Percentiles rank a stretch among this genome's conserved stretches.
Evolutionary conservation across 1,140 invertebrate genomes (phyloP).

Genomic region (Berghia stephanieae): DNA sequence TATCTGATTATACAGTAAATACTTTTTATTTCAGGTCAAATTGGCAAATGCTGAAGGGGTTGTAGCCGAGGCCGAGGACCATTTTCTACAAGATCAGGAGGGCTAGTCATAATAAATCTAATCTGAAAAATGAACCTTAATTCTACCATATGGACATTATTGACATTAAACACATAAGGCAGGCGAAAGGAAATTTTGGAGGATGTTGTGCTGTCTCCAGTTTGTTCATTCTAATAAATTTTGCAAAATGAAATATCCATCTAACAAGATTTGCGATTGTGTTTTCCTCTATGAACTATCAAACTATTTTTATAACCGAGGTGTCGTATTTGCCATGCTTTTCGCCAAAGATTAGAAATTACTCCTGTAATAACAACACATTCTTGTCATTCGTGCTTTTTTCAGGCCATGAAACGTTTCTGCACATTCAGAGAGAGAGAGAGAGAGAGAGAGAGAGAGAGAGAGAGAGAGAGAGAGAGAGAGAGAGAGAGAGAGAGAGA

Average conservation of each 20-base stretch:
- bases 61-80: conserved; percentile 57
- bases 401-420: conserved; percentile 40
- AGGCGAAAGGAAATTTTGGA: too few relatives aligned
- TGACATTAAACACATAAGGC: too few relatives aligned
- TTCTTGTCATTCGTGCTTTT: conserved; percentile 80
- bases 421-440: conserved; percentile 24
- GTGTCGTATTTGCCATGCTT: not conserved
- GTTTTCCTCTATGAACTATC: too few relatives aligned
- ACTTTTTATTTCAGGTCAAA: conserved; percentile 54
- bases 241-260: too few relatives aligned
- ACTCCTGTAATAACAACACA: not conserved
- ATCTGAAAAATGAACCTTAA: not conserved
- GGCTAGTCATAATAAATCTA: not conserved
- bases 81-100: conserved; percentile 60
- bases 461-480: conserved; percentile 39
- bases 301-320: not conserved
- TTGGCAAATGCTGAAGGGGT: conserved; percentile 53
- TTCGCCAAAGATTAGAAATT: not conserved
- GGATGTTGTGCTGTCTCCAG: too few relatives aligned
- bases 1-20: too few relatives aligned
- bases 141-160: not conserved
- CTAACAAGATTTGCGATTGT: too few relatives aligned
- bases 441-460: conserved; percentile 27
- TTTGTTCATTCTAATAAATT: too few relatives aligned
- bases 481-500: conserved; percentile 38